Evolutionary conservation across 2,113 vertebrate genomes (phyloP).

Genomic region (Reinhardtius hippoglossoides): DNA sequence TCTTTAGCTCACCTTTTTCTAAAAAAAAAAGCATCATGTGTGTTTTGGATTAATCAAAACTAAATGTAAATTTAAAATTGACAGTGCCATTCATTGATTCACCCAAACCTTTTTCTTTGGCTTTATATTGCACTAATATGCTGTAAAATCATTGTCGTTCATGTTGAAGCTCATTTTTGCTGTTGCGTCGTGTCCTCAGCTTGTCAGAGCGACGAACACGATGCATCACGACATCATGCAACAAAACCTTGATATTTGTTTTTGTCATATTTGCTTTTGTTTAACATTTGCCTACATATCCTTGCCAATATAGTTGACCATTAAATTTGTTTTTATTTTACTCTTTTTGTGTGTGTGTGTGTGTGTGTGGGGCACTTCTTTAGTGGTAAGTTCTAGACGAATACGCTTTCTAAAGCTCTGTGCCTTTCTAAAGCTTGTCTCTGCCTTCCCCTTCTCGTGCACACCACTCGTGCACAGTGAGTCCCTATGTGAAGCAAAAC

Average conservation of each 20-base stretch:
- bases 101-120: conserved; percentile 50
- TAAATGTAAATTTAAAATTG: conserved; percentile 64
- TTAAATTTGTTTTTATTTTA: conserved; percentile 45
- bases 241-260: conserved; percentile 24
- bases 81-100: conserved; percentile 72
- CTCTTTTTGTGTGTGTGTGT: conserved; percentile 16
- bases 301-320: conserved; percentile 58
- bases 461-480: conserved; percentile 19
- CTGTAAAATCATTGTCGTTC: conserved; percentile 57
- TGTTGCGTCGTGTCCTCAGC: conserved; percentile 25
- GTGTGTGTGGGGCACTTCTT: conserved; percentile 63
- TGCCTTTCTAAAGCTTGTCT: conserved; percentile 81
- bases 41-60: conserved; percentile 67
- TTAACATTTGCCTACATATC: conserved; percentile 30
- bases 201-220: conserved; percentile 18
- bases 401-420: conserved; percentile 79
- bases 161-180: conserved; percentile 19
- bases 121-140: conserved; percentile 58
- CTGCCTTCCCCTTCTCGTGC: conserved; percentile 60
- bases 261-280: conserved; percentile 18
- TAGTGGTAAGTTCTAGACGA: conserved; percentile 54
- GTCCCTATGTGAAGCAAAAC: conserved; percentile 38
- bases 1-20: conserved; percentile 51
- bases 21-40: conserved; percentile 31
- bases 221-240: conserved; percentile 30